Evolutionary conservation across 2,797 vertebrate genomes (phyloP).

Genomic region (Dendrocincla tyrannina): DNA sequence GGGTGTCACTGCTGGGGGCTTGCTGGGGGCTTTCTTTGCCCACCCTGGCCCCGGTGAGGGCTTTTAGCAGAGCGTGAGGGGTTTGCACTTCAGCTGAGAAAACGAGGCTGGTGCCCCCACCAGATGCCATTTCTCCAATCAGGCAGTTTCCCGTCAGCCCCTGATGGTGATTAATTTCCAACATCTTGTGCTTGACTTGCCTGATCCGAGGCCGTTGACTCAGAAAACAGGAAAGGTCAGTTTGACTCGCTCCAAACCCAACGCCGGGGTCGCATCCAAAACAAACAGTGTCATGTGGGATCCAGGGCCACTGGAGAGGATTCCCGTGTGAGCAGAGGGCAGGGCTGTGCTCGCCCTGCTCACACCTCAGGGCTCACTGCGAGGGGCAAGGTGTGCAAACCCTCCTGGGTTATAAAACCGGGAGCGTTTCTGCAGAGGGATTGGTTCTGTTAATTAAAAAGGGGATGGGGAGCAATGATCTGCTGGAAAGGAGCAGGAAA

Average conservation of each 20-base stretch:
- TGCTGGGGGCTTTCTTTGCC: background rate
- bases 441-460: conserved; percentile 35
- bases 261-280: conserved; percentile 52
- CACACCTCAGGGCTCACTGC: background rate
- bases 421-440: background rate
- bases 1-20: background rate
- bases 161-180: conserved; percentile 53
- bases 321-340: conserved; percentile 8
- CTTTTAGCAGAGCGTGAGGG: background rate
- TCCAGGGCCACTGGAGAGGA: background rate
- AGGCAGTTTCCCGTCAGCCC: background rate
- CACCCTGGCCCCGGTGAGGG: background rate
- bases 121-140: background rate
- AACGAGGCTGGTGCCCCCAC: background rate
- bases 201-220: conserved; percentile 51
- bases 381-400: background rate
- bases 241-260: conserved; percentile 52
- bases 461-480: conserved; percentile 32
- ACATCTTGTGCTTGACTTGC: conserved; percentile 23
- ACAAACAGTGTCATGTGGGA: conserved; percentile 55
- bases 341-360: conserved; percentile 18
- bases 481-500: conserved; percentile 57
- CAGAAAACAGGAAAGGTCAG: conserved; percentile 74
- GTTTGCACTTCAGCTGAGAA: background rate
- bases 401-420: rapidly evolving